phyloP scores from a whole-genome alignment of 2,888 invertebrate genomes.

The Hyposoter didymator region DNA sequence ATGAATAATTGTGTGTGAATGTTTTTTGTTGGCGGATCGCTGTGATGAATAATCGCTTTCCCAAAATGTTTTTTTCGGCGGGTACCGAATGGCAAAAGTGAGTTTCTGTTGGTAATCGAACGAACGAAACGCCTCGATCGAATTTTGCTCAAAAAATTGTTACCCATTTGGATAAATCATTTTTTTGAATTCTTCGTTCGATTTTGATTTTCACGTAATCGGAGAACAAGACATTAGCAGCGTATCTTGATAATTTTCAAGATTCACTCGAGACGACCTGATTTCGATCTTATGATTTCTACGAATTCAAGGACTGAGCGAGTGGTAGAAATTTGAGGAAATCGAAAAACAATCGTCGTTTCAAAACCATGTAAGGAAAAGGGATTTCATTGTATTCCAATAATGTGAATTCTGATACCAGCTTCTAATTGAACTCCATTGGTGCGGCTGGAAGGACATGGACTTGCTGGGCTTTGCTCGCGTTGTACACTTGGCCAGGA shows the following conservation, averaged over 20 bases:
- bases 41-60: neutral
- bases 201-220: neutral
- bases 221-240: neutral
- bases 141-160: neutral
- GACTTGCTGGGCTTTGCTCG: conserved; percentile 95
- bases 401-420: neutral
- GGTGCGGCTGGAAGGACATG: conserved; percentile 89
- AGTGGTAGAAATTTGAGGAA: neutral
- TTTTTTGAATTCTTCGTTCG: conserved; percentile 18
- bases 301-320: neutral
- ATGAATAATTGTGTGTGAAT: neutral
- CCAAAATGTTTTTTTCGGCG: neutral
- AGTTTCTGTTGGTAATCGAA: neutral
- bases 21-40: neutral
- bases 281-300: neutral
- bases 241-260: neutral
- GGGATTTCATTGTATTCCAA: neutral
- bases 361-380: neutral
- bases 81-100: neutral
- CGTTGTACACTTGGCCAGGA: conserved; percentile 96
- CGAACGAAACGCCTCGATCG: neutral
- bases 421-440: conserved; percentile 76
- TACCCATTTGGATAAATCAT: neutral
- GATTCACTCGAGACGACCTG: too few relatives aligned
- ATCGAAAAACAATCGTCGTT: neutral